Evolutionary conservation across 2,113 vertebrate species (phyloP).

Genomic region (Nansenia antarctica): DNA sequence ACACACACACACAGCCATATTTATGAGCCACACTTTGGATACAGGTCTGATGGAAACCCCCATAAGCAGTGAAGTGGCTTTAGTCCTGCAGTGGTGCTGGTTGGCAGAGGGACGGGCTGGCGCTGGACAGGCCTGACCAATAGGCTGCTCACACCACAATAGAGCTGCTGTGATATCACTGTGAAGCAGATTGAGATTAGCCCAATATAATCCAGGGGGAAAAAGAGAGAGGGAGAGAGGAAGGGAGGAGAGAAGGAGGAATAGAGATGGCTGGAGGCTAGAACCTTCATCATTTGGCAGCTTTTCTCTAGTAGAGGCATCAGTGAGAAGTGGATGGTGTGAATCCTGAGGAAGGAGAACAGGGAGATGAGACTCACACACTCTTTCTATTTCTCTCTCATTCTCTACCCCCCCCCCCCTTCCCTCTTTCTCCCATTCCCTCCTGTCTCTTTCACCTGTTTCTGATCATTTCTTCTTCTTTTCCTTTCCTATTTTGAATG

Average conservation of each 20-base stretch:
- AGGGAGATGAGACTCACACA: constrained; percentile 6
- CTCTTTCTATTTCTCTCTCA: constrained; percentile 12
- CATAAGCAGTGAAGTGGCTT: not conserved
- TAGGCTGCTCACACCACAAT: constrained; percentile 35
- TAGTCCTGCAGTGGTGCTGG: not conserved
- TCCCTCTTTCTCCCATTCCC: constrained; percentile 1
- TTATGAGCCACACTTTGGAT: not conserved
- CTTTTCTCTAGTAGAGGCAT: constrained; percentile 30
- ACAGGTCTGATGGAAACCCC: not conserved
- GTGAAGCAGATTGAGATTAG: constrained; percentile 75
- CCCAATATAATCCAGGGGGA: constrained; percentile 52
- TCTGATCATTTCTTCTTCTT: not conserved
- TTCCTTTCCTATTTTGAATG: constrained; percentile 1
- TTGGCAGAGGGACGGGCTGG: constrained; percentile 23
- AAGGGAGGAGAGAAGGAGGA: not conserved
- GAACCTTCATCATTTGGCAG: constrained; percentile 29
- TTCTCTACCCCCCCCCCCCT: no score
- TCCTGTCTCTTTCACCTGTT: not conserved
- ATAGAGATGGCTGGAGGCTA: not conserved
- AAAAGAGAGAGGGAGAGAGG: constrained; percentile 13
- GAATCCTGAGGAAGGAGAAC: not conserved
- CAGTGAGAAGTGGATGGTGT: constrained; percentile 12
- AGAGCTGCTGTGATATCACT: constrained; percentile 66
- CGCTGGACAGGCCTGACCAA: constrained; percentile 32
- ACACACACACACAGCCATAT: not conserved